Percentiles rank a stretch among this genome's conserved stretches.
Conservation (phyloP, 35 echinoderm and acorn worm species). For the Hemicentrotus pulcherrimus region DNA sequence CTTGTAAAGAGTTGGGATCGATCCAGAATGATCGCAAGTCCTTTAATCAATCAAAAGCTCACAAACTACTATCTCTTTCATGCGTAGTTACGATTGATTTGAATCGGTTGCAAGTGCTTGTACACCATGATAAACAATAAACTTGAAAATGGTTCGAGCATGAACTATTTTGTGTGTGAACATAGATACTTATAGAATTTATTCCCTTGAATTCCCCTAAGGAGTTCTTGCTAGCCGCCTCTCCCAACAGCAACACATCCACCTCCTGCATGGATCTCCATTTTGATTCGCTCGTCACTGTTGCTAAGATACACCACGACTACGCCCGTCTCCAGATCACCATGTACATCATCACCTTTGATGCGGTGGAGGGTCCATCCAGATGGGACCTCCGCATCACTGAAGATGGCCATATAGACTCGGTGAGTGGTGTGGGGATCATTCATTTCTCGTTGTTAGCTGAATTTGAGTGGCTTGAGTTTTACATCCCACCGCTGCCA, state of each 20-base stretch:
- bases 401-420: conserved; percentile 55
- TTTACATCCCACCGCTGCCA: too few species aligned
- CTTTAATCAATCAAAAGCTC: too few species aligned
- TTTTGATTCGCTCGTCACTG: conserved; percentile 48
- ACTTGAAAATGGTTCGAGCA: too few species aligned
- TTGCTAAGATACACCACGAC: conserved; percentile 63
- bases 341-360: conserved; percentile 64
- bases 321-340: conserved; percentile 50
- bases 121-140: too few species aligned
- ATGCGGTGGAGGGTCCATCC: conserved; percentile 66
- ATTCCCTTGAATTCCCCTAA: not conserved
- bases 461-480: too few species aligned
- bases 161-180: too few species aligned
- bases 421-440: conserved; percentile 50
- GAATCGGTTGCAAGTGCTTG: too few species aligned
- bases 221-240: conserved; percentile 27
- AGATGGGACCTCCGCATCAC: conserved; percentile 66
- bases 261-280: conserved; percentile 68
- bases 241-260: conserved; percentile 30
- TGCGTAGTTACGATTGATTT: too few species aligned
- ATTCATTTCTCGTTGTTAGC: not conserved
- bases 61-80: too few species aligned
- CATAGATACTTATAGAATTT: too few species aligned
- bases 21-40: too few species aligned
- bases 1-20: too few species aligned